Percentiles rank a stretch among this genome's conserved stretches.
These are phyloP conservation scores for Hyaena hyaena DNA, from an alignment of 2,113 vertebrate genomes.

Conservation along the genomic window DNA sequence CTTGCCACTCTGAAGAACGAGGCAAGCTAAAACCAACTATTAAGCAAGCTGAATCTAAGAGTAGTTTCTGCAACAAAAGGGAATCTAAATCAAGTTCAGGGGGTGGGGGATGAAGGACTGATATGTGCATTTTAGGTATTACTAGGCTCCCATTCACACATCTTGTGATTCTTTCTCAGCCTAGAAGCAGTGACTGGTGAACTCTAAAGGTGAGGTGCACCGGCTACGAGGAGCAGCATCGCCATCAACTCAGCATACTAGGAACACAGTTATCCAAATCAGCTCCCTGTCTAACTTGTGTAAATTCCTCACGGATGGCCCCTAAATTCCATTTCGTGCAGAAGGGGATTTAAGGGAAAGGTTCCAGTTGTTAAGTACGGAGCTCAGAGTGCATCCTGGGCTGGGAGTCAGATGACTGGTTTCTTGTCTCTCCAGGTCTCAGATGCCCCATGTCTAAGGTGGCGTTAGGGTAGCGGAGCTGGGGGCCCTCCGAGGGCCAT, in stretches of 20 bases:
- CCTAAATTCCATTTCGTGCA: neutral
- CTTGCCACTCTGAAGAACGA: neutral
- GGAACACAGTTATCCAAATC: neutral
- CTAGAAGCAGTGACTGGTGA: neutral
- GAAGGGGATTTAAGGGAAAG: neutral
- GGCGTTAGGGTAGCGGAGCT: neutral
- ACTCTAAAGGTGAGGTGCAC: neutral
- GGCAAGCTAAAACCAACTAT: neutral
- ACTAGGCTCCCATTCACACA: neutral
- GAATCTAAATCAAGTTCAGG: neutral
- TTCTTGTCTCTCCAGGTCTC: neutral
- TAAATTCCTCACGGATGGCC: neutral
- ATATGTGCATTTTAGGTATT: neutral
- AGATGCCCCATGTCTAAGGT: fast-evolving
- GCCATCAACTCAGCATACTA: too few relatives aligned
- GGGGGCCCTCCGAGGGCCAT: neutral
- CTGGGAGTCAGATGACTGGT: neutral
- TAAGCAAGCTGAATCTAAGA: neutral
- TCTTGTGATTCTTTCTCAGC: neutral
- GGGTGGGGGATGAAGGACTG: neutral
- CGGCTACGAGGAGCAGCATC: neutral
- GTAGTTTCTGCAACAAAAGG: neutral
- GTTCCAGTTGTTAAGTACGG: neutral
- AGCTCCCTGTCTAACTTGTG: neutral
- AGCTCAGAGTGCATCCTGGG: neutral